phyloP scores from a whole-genome alignment of 2,113 vertebrate species.

The Sitta europaea region DNA sequence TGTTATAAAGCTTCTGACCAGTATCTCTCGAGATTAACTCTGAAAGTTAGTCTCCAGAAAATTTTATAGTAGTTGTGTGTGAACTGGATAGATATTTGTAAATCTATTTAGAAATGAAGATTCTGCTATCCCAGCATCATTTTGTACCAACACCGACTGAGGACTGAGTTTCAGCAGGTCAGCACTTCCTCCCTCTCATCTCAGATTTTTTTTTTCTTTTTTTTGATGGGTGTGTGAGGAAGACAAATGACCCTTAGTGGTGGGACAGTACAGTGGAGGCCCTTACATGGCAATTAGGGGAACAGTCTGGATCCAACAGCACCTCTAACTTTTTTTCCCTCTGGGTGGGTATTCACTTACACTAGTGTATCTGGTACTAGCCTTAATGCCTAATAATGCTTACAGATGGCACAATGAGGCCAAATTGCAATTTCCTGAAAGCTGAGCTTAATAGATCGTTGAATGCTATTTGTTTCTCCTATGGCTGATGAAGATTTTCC shows the following conservation, averaged over 20 bases:
- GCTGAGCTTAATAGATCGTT: not conserved
- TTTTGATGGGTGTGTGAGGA: not conserved
- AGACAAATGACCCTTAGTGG: not conserved
- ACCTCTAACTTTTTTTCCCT: not conserved
- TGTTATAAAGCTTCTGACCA: slow-evolving; percentile 10
- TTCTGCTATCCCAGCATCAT: not conserved
- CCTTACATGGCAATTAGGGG: not conserved
- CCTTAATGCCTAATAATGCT: not conserved
- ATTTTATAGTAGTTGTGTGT: not conserved
- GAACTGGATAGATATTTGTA: not conserved
- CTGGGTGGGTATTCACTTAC: not conserved
- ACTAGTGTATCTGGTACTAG: not conserved
- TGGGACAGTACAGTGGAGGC: not conserved
- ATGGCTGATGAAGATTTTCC: not conserved
- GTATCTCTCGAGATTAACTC: not conserved
- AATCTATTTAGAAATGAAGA: not conserved
- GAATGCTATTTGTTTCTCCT: not conserved
- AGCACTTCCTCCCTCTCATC: not conserved
- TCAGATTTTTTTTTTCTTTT: not conserved
- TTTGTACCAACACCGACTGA: not conserved
- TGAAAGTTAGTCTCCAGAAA: not conserved
- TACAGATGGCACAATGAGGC: not conserved
- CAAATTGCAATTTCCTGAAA: slow-evolving; percentile 12
- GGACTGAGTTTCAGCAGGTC: not conserved
- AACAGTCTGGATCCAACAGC: not conserved